Evolutionary conservation across 2,888 invertebrate genomes (phyloP).

Genomic region (Capitulum mitella): DNA sequence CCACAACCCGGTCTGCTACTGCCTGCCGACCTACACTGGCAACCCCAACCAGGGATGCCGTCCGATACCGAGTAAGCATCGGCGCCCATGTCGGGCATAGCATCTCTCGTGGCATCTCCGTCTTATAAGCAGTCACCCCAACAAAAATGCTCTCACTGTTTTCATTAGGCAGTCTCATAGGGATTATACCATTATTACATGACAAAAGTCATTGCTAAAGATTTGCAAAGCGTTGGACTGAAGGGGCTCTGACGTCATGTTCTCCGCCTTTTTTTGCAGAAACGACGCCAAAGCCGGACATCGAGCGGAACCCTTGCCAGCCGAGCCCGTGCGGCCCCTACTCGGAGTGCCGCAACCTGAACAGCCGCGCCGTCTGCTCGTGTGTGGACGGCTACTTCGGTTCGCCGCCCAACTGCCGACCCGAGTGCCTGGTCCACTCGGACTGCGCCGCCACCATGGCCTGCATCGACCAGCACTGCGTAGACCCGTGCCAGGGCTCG

Average conservation of each 20-base stretch:
- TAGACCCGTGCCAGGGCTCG: constrained; percentile 54
- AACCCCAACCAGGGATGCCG: constrained; percentile 68
- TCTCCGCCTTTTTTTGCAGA: neutral
- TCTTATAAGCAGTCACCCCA: no score
- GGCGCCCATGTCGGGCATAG: no score
- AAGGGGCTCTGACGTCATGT: no score
- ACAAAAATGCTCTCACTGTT: no score
- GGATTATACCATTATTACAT: no score
- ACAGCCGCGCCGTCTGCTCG: constrained; percentile 71
- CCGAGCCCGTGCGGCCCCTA: constrained; percentile 49
- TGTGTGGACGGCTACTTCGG: constrained; percentile 37
- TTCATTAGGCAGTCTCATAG: no score
- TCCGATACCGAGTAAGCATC: constrained; percentile 26
- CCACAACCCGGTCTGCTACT: constrained; percentile 62
- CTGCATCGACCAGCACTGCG: constrained; percentile 74
- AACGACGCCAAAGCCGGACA: neutral
- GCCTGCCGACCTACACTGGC: constrained; percentile 69
- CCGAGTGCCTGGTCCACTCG: constrained; percentile 74
- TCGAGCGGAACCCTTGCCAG: constrained; percentile 46
- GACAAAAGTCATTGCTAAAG: no score
- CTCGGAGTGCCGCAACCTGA: constrained; percentile 58
- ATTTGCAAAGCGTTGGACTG: no score
- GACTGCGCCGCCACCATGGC: constrained; percentile 79
- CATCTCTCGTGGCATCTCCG: no score
- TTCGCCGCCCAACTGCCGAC: constrained; percentile 69